Evolutionary conservation across 1,140 invertebrate genomes (phyloP).

Genomic region (Calephelis nemesis): DNA sequence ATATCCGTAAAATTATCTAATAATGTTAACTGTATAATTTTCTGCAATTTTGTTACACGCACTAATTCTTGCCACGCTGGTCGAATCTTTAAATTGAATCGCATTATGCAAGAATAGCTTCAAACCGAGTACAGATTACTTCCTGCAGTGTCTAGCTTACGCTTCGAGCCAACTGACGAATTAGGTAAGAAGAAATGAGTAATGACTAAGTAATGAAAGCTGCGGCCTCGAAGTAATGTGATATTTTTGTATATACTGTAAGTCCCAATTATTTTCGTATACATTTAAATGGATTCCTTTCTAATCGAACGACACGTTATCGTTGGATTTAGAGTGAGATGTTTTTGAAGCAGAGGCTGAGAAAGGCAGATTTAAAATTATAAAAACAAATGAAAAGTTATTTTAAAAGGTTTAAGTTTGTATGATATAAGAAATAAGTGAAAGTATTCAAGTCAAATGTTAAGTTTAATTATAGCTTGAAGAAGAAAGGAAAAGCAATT

Average conservation of each 20-base stretch:
- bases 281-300: conserved; percentile 78
- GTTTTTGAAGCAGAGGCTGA: conserved; percentile 19
- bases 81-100: background rate
- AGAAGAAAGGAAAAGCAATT: no score
- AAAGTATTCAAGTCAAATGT: no score
- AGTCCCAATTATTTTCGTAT: conserved; percentile 78
- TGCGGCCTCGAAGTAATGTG: conserved; percentile 79
- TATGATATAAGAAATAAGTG: no score
- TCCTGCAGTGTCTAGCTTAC: conserved; percentile 61
- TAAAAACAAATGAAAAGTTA: no score
- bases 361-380: background rate
- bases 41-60: conserved; percentile 4
- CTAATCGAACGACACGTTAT: conserved; percentile 64
- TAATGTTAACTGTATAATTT: conserved; percentile 3
- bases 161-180: conserved; percentile 63
- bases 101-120: conserved; percentile 22
- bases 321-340: conserved; percentile 53
- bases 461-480: no score
- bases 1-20: no score
- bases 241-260: conserved; percentile 79
- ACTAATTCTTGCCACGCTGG: conserved; percentile 2
- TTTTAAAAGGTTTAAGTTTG: no score
- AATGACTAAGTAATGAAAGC: conserved; percentile 75
- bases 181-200: conserved; percentile 73
- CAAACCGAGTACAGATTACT: conserved; percentile 36